Percentiles rank a stretch among this genome's conserved stretches.
Evolutionary conservation across 2,888 invertebrate species (phyloP).

Genomic region (Stenolophus ochropezus): DNA sequence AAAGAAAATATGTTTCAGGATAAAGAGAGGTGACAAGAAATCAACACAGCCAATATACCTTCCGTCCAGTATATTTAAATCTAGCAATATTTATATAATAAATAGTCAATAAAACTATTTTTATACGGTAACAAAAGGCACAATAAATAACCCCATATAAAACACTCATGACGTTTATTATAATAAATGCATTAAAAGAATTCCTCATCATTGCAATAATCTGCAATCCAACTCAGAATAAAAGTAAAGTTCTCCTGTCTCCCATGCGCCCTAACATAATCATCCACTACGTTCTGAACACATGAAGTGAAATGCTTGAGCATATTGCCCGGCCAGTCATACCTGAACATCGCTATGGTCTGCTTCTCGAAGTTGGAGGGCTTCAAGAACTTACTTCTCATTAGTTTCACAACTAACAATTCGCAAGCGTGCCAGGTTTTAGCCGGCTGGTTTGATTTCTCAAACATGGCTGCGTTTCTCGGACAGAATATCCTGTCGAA

Average conservation of each 20-base stretch:
- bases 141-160: not conserved
- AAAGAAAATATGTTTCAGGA: slow-evolving; percentile 26
- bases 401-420: slow-evolving; percentile 69
- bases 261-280: slow-evolving; percentile 63
- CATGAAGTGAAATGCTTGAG: slow-evolving; percentile 65
- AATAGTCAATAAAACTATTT: slow-evolving; percentile 31
- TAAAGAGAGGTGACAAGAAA: slow-evolving; percentile 3
- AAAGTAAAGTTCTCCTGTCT: slow-evolving; percentile 65
- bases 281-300: slow-evolving; percentile 64
- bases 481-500: slow-evolving; percentile 68
- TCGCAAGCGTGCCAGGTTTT: slow-evolving; percentile 67
- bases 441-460: slow-evolving; percentile 62
- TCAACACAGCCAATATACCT: not conserved
- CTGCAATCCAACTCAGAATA: slow-evolving; percentile 68
- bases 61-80: slow-evolving; percentile 24
- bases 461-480: slow-evolving; percentile 67
- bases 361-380: slow-evolving; percentile 80
- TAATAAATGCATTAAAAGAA: slow-evolving; percentile 41
- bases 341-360: slow-evolving; percentile 80
- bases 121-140: slow-evolving; percentile 34
- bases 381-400: slow-evolving; percentile 76
- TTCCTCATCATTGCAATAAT: slow-evolving; percentile 65
- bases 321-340: slow-evolving; percentile 76
- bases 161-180: not conserved
- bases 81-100: slow-evolving; percentile 10